phyloP scores from a whole-genome alignment of 1,140 invertebrate species.

The Drosophila virilis region DNA sequence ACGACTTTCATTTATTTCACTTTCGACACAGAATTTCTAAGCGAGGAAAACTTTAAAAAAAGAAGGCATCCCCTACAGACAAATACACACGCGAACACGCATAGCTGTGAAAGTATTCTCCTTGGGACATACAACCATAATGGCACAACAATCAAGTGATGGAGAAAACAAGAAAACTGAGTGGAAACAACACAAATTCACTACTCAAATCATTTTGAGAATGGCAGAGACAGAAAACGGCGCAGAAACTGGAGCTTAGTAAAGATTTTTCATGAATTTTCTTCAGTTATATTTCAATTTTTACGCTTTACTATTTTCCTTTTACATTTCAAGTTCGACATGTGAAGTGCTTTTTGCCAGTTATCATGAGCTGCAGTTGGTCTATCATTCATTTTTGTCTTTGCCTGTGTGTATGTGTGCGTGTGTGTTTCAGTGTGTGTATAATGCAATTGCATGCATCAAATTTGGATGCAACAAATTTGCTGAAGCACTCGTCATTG shows the following conservation, averaged over 20 bases:
- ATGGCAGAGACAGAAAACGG: slow-evolving; percentile 11
- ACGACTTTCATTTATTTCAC: slow-evolving; percentile 79
- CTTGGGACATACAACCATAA: neutral
- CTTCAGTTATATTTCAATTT: slow-evolving; percentile 35
- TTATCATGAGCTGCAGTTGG: slow-evolving; percentile 23
- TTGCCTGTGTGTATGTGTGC: neutral
- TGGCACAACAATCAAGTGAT: slow-evolving; percentile 28
- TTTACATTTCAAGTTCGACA: slow-evolving; percentile 36
- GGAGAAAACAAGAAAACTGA: slow-evolving; percentile 27
- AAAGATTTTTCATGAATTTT: slow-evolving; percentile 51
- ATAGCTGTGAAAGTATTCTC: no score
- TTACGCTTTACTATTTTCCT: slow-evolving; percentile 19
- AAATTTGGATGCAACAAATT: slow-evolving; percentile 3
- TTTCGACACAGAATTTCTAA: slow-evolving; percentile 59
- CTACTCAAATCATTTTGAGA: slow-evolving; percentile 27
- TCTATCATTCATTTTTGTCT: neutral
- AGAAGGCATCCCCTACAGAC: neutral
- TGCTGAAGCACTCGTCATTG: slow-evolving; percentile 13
- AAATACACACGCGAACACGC: neutral
- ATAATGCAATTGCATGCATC: slow-evolving; percentile 28
- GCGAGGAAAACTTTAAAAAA: slow-evolving; percentile 33
- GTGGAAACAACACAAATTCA: slow-evolving; percentile 38
- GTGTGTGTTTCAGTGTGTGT: neutral
- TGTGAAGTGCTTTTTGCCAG: slow-evolving; percentile 32
- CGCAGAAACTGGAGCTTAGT: slow-evolving; percentile 38